Evolutionary conservation across 2,888 invertebrate species (phyloP).

Genomic region (Magallana nippona): DNA sequence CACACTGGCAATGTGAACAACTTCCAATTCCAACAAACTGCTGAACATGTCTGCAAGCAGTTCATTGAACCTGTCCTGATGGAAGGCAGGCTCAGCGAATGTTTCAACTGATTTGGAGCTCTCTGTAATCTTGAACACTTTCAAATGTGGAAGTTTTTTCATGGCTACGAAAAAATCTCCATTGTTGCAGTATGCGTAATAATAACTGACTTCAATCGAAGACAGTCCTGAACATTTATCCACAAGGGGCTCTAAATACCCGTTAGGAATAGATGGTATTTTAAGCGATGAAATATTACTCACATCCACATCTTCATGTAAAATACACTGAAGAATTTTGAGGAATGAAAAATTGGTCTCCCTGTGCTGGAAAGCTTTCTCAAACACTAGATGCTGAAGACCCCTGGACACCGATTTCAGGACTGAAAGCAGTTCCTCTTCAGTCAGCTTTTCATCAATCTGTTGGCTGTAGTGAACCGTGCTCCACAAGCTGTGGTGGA

Average conservation of each 20-base stretch:
- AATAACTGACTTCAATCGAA: slow-evolving; percentile 5
- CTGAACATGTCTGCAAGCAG: neutral
- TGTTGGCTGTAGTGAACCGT: slow-evolving; percentile 4
- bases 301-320: slow-evolving; percentile 10
- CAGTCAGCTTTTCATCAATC: neutral
- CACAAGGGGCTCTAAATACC: neutral
- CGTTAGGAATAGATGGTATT: neutral
- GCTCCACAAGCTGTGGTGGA: neutral
- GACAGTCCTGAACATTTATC: slow-evolving; percentile 6
- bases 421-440: neutral
- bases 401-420: neutral
- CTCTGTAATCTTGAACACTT: neutral
- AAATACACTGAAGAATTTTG: slow-evolving; percentile 2
- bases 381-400: slow-evolving; percentile 13
- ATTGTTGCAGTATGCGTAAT: neutral
- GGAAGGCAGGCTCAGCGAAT: neutral
- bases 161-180: neutral
- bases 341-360: neutral
- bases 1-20: slow-evolving; percentile 15
- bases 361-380: neutral
- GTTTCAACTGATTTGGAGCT: neutral
- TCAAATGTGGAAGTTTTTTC: slow-evolving; percentile 15
- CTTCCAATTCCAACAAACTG: neutral
- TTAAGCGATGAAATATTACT: neutral
- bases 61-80: neutral